phyloP scores from a whole-genome alignment of 2,113 vertebrate genomes.

The Microcebus tavaratra region DNA sequence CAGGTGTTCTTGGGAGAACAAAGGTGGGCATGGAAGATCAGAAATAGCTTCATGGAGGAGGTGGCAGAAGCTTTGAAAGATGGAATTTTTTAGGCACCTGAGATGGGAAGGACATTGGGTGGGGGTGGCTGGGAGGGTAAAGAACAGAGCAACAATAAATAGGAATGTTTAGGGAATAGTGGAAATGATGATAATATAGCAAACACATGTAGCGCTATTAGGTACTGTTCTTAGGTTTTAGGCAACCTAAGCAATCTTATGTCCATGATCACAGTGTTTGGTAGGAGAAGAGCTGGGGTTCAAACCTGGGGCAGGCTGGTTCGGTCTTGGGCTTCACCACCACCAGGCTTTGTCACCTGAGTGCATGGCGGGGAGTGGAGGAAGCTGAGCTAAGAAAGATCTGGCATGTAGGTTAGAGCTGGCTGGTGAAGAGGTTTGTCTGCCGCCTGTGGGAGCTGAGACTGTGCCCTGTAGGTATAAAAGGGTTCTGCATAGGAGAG shows the following conservation, averaged over 20 bases:
- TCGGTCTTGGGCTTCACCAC: background rate
- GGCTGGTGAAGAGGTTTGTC: background rate
- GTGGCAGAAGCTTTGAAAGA: background rate
- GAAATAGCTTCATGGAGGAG: background rate
- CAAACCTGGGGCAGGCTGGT: background rate
- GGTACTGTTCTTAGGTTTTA: background rate
- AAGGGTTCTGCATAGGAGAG: background rate
- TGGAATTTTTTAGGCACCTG: background rate
- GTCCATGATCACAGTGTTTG: background rate
- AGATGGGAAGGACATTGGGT: background rate
- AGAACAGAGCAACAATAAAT: background rate
- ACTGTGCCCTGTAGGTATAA: background rate
- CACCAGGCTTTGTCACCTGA: background rate
- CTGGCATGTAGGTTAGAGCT: accelerated
- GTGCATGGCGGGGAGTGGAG: background rate
- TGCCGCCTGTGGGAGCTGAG: background rate
- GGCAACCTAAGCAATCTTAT: background rate
- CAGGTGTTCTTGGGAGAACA: background rate
- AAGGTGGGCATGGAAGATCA: background rate
- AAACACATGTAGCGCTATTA: accelerated
- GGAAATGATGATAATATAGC: background rate
- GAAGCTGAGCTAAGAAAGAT: background rate
- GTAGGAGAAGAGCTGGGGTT: background rate
- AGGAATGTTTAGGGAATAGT: background rate
- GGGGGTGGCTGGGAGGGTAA: background rate